Conservation (phyloP, 2,797 vertebrate genomes). For the Odontamblyopus lacepedii region DNA sequence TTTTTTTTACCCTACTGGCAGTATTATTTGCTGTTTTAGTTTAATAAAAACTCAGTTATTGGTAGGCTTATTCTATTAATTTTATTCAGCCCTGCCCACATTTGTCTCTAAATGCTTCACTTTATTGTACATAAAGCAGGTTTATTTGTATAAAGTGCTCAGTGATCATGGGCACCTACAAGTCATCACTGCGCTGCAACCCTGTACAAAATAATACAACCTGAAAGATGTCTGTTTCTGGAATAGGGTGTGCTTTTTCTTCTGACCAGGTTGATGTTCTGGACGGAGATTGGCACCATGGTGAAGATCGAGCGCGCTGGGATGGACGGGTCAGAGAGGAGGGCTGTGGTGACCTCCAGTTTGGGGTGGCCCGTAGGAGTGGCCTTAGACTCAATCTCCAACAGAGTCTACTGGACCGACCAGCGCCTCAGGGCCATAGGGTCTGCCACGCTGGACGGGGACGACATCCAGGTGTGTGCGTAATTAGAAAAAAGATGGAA, state of each 20-base stretch:
- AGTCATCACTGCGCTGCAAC: no score
- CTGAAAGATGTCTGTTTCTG: no score
- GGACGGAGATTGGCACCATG: slow-evolving; percentile 84
- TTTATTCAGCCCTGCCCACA: no score
- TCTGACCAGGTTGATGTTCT: slow-evolving; percentile 86
- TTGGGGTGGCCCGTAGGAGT: slow-evolving; percentile 89
- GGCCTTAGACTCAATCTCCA: slow-evolving; percentile 79
- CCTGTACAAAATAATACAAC: no score
- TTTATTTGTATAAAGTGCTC: no score
- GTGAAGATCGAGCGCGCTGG: slow-evolving; percentile 85
- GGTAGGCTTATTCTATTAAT: no score
- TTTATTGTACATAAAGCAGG: no score
- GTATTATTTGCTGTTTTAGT: background rate
- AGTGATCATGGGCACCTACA: no score
- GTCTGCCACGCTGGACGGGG: slow-evolving; percentile 84
- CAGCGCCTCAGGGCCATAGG: slow-evolving; percentile 84
- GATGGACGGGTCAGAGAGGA: slow-evolving; percentile 88
- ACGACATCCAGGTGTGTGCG: slow-evolving; percentile 73
- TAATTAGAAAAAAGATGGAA: no score
- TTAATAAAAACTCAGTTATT: background rate
- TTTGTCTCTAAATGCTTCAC: no score
- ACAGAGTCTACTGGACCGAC: slow-evolving; percentile 91
- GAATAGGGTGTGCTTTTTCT: no score
- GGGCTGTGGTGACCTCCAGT: slow-evolving; percentile 74
- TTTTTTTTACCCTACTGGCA: background rate